Percentiles rank a stretch among this genome's conserved stretches.
phyloP scores from a whole-genome alignment of 2,113 vertebrate genomes.

The Oreamnos americanus region DNA sequence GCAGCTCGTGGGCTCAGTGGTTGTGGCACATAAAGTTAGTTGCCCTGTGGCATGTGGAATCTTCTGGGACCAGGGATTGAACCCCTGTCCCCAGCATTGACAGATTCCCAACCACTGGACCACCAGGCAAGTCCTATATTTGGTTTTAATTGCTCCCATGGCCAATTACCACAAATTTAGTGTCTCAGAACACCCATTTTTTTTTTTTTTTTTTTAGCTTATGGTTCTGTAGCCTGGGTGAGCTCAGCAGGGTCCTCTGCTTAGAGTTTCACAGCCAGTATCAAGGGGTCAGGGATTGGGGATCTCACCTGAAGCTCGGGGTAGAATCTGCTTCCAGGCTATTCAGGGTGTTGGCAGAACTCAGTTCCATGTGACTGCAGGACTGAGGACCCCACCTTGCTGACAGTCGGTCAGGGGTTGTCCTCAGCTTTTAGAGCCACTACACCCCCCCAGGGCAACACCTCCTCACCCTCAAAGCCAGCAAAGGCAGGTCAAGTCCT shows the following conservation, averaged over 20 bases:
- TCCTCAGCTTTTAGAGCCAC: background rate
- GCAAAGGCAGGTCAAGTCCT: background rate
- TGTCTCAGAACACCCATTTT: background rate
- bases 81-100: background rate
- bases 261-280: background rate
- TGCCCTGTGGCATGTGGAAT: background rate
- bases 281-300: background rate
- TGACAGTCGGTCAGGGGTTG: background rate
- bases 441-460: too few species aligned
- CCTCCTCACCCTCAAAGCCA: background rate
- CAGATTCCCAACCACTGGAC: background rate
- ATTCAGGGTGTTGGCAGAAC: background rate
- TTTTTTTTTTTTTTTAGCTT: background rate
- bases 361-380: background rate
- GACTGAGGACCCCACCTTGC: background rate
- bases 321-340: background rate
- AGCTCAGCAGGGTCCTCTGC: background rate
- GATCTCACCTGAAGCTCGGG: background rate
- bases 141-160: background rate
- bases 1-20: background rate
- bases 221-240: background rate
- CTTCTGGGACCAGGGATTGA: background rate
- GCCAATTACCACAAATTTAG: background rate
- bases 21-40: background rate
- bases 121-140: background rate